Percentiles rank a stretch among this genome's conserved stretches.
These are phyloP conservation scores for Diplodus sargus DNA, from an alignment of 2,797 vertebrate species.

Conservation along the genomic window DNA sequence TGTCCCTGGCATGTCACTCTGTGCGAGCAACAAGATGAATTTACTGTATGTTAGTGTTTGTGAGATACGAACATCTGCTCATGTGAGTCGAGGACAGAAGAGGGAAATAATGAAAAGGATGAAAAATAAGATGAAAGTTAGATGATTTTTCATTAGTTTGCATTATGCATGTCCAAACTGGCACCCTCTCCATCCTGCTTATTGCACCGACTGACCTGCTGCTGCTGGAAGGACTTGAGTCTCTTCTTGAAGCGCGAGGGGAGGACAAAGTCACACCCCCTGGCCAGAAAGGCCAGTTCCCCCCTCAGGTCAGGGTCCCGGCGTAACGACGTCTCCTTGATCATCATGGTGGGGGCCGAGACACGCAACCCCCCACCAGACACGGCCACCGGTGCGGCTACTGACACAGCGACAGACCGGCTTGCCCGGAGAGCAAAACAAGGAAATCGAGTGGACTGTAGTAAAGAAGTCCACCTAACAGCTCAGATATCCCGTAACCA, in stretches of 20 bases:
- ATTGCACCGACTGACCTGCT: slow-evolving; percentile 92
- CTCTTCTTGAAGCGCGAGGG: slow-evolving; percentile 99
- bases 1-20: slow-evolving; percentile 82
- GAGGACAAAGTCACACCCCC: slow-evolving; percentile 98
- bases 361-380: slow-evolving; percentile 63
- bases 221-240: slow-evolving; percentile 97
- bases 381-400: slow-evolving; percentile 61
- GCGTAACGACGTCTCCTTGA: slow-evolving; percentile 96
- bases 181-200: slow-evolving; percentile 17
- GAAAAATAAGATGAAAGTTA: background rate
- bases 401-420: slow-evolving; percentile 46
- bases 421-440: slow-evolving; percentile 16
- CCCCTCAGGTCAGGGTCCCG: slow-evolving; percentile 97
- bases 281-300: slow-evolving; percentile 97
- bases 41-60: slow-evolving; percentile 31
- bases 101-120: background rate
- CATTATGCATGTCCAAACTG: slow-evolving; percentile 4
- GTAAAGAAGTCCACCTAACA: slow-evolving; percentile 23
- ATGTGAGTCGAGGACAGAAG: background rate
- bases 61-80: slow-evolving; percentile 5
- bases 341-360: slow-evolving; percentile 92
- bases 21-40: slow-evolving; percentile 40
- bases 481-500: slow-evolving; percentile 41
- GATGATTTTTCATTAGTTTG: background rate
- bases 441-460: slow-evolving; percentile 2